phyloP scores from a whole-genome alignment of 1,140 invertebrate species.

The Papilio polytes region DNA sequence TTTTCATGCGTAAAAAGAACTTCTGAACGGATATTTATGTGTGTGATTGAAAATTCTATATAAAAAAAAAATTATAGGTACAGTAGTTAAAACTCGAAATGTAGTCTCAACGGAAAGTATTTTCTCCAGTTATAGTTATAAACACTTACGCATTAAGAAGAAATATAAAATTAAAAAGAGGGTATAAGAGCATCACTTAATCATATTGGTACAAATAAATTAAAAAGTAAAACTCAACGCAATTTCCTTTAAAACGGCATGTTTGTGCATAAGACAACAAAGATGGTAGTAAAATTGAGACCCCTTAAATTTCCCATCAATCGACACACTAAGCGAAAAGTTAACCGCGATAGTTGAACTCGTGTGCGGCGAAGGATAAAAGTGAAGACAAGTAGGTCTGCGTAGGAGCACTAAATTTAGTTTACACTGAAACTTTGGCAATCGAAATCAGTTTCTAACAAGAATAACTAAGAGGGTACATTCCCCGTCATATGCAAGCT shows the following conservation, averaged over 20 bases:
- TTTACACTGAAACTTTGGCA: conserved; percentile 3
- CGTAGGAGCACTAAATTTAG: conserved; percentile 50
- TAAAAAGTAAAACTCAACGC: background rate
- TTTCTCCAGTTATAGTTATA: too few relatives aligned
- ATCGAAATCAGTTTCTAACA: conserved; percentile 16
- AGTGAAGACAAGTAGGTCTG: conserved; percentile 27
- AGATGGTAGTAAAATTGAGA: background rate
- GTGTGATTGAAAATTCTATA: too few relatives aligned
- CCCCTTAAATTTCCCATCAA: background rate
- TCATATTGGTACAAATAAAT: background rate
- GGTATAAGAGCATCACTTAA: background rate
- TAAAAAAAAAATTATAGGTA: too few relatives aligned
- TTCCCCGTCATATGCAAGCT: background rate
- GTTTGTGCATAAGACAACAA: background rate
- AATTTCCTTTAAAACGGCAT: background rate
- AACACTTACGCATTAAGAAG: background rate
- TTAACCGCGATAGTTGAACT: conserved; percentile 24
- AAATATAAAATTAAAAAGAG: background rate
- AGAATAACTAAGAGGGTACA: background rate
- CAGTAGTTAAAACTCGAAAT: too few relatives aligned
- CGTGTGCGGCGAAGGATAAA: conserved; percentile 20
- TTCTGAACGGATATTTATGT: too few relatives aligned
- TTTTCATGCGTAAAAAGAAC: too few relatives aligned
- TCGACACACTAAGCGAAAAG: conserved; percentile 16
- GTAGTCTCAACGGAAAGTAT: too few relatives aligned